Base-by-base conservation (phyloP, 1,140 invertebrate genomes). In the Fragariocoptes setiger region DNA sequence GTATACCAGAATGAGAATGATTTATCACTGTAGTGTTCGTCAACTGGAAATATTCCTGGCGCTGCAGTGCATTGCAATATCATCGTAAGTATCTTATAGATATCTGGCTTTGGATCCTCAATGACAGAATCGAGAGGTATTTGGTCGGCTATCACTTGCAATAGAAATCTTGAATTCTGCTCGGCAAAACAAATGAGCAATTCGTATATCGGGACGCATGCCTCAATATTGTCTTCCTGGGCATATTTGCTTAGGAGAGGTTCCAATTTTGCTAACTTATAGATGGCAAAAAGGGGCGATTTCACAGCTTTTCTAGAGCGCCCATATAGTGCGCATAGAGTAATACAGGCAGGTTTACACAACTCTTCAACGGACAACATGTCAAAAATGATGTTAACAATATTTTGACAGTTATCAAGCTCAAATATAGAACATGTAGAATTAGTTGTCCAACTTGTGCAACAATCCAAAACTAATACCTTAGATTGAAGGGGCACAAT, bases 1-100 rank as follows among this genome's bases (percentile, higher is more conserved):
- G 72, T 70, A 54, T 76, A 86, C 82, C 82, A 90, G 55, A 86
- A 79, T 1, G 72, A 71, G 56, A 86, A 73, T 0, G 78, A 67
- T 46, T 82, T 62, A 37, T 71, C 72, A 52, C 76, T 82, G 39
- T 70, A 68, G 0, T 65, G 71, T 58, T 85, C 80, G 51, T 85
- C 72, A 2, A 71, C 63, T 0, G 78, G 77, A 61, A 76, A 83
- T 42, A 72, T 64, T 0, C 78, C 76, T 14, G 73, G 70, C 42
- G 75, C 65, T 42, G 68, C 68, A 14, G 74, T 73, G 52, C 76
- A 80, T 39, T 69, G 62, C 55, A 86, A 53, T 20, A 74, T 54
- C 38, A 72, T 56, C 19, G 65, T 56, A 1, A 73, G 58, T 2
- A 73, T 47, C 21, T 64, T 60, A 43, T 61, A 50, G 46, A 52